Evolutionary conservation across 1,140 invertebrate species (phyloP).

Genomic region (Neodiprion fabricii): DNA sequence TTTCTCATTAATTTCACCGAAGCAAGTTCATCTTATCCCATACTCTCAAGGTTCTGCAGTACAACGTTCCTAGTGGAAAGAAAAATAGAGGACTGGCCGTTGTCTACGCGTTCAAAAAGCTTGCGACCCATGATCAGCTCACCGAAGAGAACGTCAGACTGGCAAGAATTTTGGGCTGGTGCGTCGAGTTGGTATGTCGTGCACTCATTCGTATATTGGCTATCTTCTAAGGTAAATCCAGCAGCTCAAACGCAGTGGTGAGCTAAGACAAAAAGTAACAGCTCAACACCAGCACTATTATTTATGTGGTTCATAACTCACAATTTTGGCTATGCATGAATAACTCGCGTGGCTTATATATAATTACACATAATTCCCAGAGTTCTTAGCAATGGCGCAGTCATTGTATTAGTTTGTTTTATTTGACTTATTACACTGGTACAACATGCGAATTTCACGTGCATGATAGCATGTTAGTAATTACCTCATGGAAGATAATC

Average conservation of each 20-base stretch:
- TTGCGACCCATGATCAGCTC: conserved; percentile 67
- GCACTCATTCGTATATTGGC: background rate
- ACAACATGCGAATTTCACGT: too few relatives aligned
- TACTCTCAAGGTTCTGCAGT: conserved; percentile 71
- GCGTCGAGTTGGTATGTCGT: conserved; percentile 85
- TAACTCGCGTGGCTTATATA: too few relatives aligned
- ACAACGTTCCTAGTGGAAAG: conserved; percentile 81
- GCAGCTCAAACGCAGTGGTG: background rate
- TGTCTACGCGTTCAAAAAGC: conserved; percentile 79
- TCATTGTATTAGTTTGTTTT: too few relatives aligned
- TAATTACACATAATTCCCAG: too few relatives aligned
- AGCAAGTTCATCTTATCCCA: too few relatives aligned
- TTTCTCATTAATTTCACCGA: too few relatives aligned
- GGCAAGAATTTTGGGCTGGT: conserved; percentile 91
- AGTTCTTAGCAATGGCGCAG: too few relatives aligned
- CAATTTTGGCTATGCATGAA: background rate
- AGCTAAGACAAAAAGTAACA: background rate
- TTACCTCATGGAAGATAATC: too few relatives aligned
- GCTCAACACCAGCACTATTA: background rate
- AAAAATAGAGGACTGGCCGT: conserved; percentile 84
- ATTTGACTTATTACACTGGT: too few relatives aligned
- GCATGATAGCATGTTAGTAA: too few relatives aligned
- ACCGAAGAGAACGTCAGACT: conserved; percentile 81
- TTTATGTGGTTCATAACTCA: background rate
- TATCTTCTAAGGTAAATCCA: too few relatives aligned